Percentiles rank a stretch among this genome's conserved stretches.
Conservation (phyloP, 2,797 vertebrate species). For the Pipistrellus pipistrellus region DNA sequence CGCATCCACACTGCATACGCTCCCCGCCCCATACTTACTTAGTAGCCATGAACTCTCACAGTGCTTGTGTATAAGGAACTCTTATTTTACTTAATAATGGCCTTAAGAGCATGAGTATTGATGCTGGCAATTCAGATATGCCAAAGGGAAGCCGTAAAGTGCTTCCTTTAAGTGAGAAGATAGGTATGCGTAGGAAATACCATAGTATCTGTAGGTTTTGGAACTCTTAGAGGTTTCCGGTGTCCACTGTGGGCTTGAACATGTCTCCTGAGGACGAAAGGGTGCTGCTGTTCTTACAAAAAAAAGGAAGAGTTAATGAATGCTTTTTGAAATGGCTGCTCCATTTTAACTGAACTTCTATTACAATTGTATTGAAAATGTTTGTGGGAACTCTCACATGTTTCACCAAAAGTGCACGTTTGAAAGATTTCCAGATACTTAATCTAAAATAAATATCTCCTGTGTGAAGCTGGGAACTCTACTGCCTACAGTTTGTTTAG, state of each 20-base stretch:
- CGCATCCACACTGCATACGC: rapidly evolving
- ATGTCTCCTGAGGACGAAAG: background rate
- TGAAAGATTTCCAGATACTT: slow-evolving; percentile 42
- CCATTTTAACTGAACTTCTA: background rate
- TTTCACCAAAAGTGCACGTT: slow-evolving; percentile 23
- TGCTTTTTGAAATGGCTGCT: background rate
- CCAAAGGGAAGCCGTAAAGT: background rate
- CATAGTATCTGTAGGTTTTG: background rate
- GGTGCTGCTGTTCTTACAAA: background rate
- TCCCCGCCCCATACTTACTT: background rate
- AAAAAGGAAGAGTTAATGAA: background rate
- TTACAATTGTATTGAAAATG: background rate
- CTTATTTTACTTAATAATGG: background rate
- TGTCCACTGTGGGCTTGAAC: background rate
- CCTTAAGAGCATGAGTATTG: background rate
- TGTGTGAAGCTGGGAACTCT: background rate
- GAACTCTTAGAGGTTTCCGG: background rate
- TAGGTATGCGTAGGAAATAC: background rate
- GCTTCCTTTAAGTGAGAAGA: background rate
- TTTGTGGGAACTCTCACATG: background rate
- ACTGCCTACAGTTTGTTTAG: background rate
- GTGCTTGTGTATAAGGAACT: background rate
- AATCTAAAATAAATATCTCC: background rate
- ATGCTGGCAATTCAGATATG: background rate
- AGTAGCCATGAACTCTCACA: background rate